Base-by-base conservation (phyloP, 2,888 invertebrate genomes). In the Xylocampa areola region DNA sequence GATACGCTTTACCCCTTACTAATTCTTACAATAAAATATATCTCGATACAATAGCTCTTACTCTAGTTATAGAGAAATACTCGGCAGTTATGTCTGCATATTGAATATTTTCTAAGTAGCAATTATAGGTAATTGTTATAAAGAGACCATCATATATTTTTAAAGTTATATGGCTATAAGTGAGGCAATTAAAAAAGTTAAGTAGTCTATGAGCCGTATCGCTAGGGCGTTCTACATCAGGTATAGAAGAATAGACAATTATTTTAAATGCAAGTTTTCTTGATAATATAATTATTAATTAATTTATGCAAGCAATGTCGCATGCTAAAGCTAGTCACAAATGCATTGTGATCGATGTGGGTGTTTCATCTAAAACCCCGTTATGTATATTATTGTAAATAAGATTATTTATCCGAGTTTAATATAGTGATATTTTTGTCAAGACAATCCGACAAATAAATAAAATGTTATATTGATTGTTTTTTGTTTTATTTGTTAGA, bases 401-500 rank as follows among this genome's bases (percentile, higher is more conserved):
- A 83, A 80, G 70, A 80, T 68, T 77, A 79, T 76, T 74, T 73
- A 73, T 71, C 67, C 55, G 66, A 66, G 36, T 73, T 59, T 57
- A 71, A 72, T 61, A 80, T 78, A 83, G 77, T 77, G 73, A 78
- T 82, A 85, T 84, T 84, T 84, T 86, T 84, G 80, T 84, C 81
- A 79, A 69, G 66, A 74, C 58, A 70, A 71, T 73, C 75, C 76
- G 81, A 80, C 77, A 77, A 85, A 84, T 61, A 84, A 84, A 86
- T n/a, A n/a, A n/a, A n/a, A 80, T 73, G 79, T 81, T 79, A 77
- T 71, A 76, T 76, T 75, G 60, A 77, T 69, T 52, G 74, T 54
- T 64, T 36, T 59, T 53, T 60, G 45, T 53, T 76, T 73, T 68
- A 58, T 64, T 75, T 66, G n/a, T 17, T 17, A 0, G 2, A 2